Base-by-base conservation (phyloP, 2,113 vertebrate genomes). In the Heteronetta atricapilla region DNA sequence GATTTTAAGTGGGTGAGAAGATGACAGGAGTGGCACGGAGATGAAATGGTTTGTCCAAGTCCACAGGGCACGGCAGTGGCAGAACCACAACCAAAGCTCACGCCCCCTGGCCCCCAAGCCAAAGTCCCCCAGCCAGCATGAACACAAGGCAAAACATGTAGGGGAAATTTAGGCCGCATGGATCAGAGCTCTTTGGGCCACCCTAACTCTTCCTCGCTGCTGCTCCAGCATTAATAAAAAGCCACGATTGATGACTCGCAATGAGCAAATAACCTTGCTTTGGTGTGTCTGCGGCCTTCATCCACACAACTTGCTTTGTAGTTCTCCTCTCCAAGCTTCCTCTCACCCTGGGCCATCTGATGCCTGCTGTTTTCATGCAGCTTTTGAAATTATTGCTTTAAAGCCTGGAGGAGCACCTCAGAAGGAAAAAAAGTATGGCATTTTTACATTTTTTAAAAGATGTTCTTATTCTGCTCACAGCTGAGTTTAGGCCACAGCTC, bases 351-450 rank as follows among this genome's bases (percentile, higher is more conserved):
- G 29, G 34, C 33, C 1, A 2, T 89, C 75, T 96, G 88, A 95
- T 86, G 76, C 86, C 80, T 88, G 68, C 53, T 90, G 94, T 28
- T 74, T 93, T 88, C 73, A 68, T 72, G 64, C 91, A 88, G 76
- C 90, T 95, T 94, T 91, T 95, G 79, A 94, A 94, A 94, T 88
- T 55, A 91, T 96, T 68, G 52, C 72, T 83, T 88, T 86, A 84
- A 93, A 95, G 79, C 60, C 60, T 46, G 8, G 56, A 81, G 86
- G 52, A 94, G 62, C 46, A 86, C 75, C 89, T 86, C 85, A 83
- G 79, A 63, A 55, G 23, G 48, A 8, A 13, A 17, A 62, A 48
- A 46, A 18, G 20, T 18, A 44, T 0, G 44, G 67, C 56, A 82
- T 50, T 86, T 89, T 95, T 67, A 88, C 52, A 90, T 94, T 89